Base-by-base conservation (phyloP, 2,797 vertebrate genomes). In the Tenualosa ilisha region DNA sequence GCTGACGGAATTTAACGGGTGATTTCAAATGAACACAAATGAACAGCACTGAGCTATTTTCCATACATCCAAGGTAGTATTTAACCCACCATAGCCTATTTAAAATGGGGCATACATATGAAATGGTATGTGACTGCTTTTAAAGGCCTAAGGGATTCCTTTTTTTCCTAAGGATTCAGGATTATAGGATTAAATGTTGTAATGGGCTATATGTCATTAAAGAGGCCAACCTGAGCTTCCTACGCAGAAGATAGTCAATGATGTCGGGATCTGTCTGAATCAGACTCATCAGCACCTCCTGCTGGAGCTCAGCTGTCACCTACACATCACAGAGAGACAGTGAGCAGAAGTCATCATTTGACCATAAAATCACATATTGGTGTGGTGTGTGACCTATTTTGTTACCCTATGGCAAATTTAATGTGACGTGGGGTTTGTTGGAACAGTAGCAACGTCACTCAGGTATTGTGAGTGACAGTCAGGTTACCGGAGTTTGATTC, bases 221-320 rank as follows among this genome's bases (percentile, higher is more conserved):
- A 43, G 0, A 75, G 31, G 8, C 7, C 0, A 86, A 92, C 85
- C 93, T 94, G 92, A 96, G 91, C 86, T 97, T 99, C 91, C 97
- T 95, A 37, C 97, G 96, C 87, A 98, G 90, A 50, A 99, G 96
- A 88, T 97, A 96, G 91, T 98, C 97, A 6, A 98, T 96, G 89
- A 98, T 95, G 86, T 99, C 97, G 0, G 97, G 96, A 81, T 98
- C 97, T 0, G 96, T 97, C 92, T 97, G 96, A 93, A 98, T 96
- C 63, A 98, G 95, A 87, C 97, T 96, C 94, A 97, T 96, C n/a
- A 98, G 94, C 88, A 99, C 90, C 20, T 97, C 95, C 61, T 93
- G 92, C 86, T 99, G 97, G 89, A 95, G 92, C 85, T 97, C 96
- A 0, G 97, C 95, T 9, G 97, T 95, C 0, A 98, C 97, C 98